Percentiles rank a stretch among this genome's conserved stretches.
phyloP scores from a whole-genome alignment of 2,113 vertebrate genomes.

The Calyptomena viridis region DNA sequence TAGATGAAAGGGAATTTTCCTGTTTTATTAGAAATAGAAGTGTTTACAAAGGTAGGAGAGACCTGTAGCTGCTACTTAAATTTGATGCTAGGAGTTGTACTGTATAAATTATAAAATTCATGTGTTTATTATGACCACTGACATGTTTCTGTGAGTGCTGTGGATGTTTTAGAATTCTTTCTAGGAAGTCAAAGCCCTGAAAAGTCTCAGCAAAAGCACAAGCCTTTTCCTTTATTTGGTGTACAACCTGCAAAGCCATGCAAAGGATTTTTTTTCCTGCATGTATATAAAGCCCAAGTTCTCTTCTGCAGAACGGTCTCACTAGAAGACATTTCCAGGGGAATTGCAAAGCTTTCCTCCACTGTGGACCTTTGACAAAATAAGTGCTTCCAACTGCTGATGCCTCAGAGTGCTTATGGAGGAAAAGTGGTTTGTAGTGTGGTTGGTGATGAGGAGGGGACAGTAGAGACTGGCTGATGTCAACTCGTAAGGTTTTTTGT shows the following conservation, averaged over 20 bases:
- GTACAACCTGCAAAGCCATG: background rate
- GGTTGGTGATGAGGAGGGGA: background rate
- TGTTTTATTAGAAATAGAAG: background rate
- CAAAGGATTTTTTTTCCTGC: background rate
- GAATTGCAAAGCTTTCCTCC: background rate
- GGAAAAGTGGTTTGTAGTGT: background rate
- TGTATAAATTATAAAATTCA: background rate
- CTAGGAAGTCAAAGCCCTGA: background rate
- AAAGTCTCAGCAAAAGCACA: background rate
- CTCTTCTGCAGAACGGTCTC: background rate
- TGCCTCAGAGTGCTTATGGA: background rate
- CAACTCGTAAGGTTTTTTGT: background rate
- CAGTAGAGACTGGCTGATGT: background rate
- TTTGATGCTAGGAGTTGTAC: background rate
- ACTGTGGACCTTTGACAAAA: background rate
- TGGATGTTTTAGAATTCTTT: background rate
- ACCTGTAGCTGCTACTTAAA: background rate
- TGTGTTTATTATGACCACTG: background rate
- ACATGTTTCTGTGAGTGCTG: background rate
- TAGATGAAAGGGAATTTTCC: background rate
- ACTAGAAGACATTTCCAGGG: background rate
- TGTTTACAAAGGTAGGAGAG: background rate
- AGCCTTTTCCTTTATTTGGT: background rate
- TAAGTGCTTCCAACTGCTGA: background rate
- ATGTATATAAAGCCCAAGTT: rapidly evolving